Conservation (phyloP, 2,797 vertebrate species). For the Sebastolobus alascanus region DNA sequence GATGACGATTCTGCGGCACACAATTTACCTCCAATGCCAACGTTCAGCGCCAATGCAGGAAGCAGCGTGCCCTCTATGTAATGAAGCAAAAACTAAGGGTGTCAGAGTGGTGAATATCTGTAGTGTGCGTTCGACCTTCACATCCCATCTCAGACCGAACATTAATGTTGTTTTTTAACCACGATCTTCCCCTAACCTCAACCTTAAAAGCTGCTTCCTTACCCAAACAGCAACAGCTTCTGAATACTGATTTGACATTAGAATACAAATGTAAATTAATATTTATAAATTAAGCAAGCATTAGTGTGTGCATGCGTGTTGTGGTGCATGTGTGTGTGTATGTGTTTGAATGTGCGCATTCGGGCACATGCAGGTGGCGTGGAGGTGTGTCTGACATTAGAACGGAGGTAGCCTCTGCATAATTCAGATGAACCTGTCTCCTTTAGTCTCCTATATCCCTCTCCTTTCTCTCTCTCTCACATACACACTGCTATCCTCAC, state of each 20-base stretch:
- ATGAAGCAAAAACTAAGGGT: slow-evolving; percentile 22
- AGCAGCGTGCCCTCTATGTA: slow-evolving; percentile 8
- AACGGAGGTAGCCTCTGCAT: slow-evolving; percentile 74
- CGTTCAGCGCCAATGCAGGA: slow-evolving; percentile 6
- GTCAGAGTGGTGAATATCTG: background rate
- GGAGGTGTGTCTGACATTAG: slow-evolving; percentile 65
- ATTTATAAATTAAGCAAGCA: slow-evolving; percentile 3
- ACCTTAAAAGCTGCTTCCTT: background rate
- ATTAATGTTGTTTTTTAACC: background rate
- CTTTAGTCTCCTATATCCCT: slow-evolving; percentile 53
- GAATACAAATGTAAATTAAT: slow-evolving; percentile 27
- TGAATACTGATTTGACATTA: slow-evolving; percentile 25
- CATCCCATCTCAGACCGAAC: background rate
- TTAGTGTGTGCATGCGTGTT: slow-evolving; percentile 3
- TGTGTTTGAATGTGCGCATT: slow-evolving; percentile 12
- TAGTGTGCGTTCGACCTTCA: slow-evolving; percentile 7
- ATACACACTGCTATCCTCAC: slow-evolving; percentile 30
- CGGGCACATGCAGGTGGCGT: slow-evolving; percentile 45
- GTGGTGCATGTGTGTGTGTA: background rate
- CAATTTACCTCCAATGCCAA: slow-evolving; percentile 24
- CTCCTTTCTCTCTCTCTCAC: slow-evolving; percentile 9
- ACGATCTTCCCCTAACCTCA: background rate
- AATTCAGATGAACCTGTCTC: slow-evolving; percentile 73
- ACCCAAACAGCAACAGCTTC: background rate
- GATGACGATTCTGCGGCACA: slow-evolving; percentile 24